A percentile compares a stretch with the other conserved stretches of the same genome.
These are phyloP conservation scores for Acrocephalus scirpaceus DNA, from an alignment of 2,797 vertebrate species.

Conservation along the genomic window DNA sequence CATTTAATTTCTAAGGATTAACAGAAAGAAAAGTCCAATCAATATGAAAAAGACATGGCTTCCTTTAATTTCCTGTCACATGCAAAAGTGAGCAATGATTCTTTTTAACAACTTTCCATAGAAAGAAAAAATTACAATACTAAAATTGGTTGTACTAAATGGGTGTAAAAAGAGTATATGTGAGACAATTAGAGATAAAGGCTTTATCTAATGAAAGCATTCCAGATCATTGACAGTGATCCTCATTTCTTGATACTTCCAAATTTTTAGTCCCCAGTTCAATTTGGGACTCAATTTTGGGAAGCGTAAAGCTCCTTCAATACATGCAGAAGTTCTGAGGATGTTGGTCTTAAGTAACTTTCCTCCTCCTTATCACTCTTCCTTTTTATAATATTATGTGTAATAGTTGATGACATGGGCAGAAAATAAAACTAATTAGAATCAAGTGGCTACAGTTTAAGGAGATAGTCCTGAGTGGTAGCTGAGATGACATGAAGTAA, in stretches of 20 bases:
- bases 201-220: not conserved
- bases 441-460: not conserved
- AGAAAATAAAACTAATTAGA: not conserved
- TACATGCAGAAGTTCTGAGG: not conserved
- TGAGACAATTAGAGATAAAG: not conserved
- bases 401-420: not conserved
- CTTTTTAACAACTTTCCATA: not conserved
- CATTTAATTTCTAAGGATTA: not conserved
- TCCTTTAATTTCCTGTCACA: not conserved
- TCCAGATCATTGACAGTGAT: not conserved
- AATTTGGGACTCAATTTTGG: not conserved
- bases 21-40: not conserved
- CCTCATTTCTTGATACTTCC: not conserved
- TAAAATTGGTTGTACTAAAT: not conserved
- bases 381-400: not conserved
- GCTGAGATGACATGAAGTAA: not conserved
- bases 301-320: not conserved
- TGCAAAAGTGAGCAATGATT: not conserved
- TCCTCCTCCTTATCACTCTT: not conserved
- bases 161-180: not conserved
- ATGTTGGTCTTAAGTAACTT: not conserved
- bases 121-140: not conserved
- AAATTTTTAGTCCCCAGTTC: not conserved
- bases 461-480: not conserved
- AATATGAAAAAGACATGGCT: not conserved